Evolutionary conservation across 2,888 invertebrate species (phyloP).

Genomic region (Apotomis turbidana): DNA sequence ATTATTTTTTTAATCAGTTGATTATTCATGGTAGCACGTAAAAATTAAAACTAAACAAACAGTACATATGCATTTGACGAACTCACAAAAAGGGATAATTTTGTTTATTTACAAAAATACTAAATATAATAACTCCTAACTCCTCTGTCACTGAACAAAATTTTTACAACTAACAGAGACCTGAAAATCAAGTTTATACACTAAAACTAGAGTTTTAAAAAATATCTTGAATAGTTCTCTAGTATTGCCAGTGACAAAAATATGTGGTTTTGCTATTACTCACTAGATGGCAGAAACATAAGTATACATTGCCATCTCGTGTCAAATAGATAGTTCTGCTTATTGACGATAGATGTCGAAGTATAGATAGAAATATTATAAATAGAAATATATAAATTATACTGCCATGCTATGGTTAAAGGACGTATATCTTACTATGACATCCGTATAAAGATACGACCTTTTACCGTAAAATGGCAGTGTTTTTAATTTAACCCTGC

Average conservation of each 20-base stretch:
- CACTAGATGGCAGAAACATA: slow-evolving; percentile 13
- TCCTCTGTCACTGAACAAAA: too few relatives aligned
- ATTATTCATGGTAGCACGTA: slow-evolving; percentile 60
- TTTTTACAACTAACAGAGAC: too few relatives aligned
- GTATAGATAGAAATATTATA: background rate
- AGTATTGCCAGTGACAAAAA: slow-evolving; percentile 11
- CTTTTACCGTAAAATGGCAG: too few relatives aligned
- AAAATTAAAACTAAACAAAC: background rate
- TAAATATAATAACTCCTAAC: too few relatives aligned
- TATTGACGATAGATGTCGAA: slow-evolving; percentile 18
- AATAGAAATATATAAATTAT: too few relatives aligned
- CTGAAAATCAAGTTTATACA: too few relatives aligned
- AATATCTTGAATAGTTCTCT: background rate
- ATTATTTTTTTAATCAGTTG: slow-evolving; percentile 69
- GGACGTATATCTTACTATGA: too few relatives aligned
- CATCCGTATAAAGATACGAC: too few relatives aligned
- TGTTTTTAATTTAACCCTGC: too few relatives aligned
- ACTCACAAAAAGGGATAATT: background rate
- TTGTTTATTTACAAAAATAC: slow-evolving; percentile 8
- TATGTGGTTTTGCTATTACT: background rate
- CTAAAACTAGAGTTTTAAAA: background rate
- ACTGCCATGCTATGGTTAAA: too few relatives aligned
- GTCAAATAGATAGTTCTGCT: slow-evolving; percentile 21
- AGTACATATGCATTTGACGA: background rate
- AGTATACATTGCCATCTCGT: slow-evolving; percentile 1